Percentiles rank a stretch among this genome's conserved stretches.
phyloP scores from a whole-genome alignment of 2,888 invertebrate species.

The Drosophila kuntzei region DNA sequence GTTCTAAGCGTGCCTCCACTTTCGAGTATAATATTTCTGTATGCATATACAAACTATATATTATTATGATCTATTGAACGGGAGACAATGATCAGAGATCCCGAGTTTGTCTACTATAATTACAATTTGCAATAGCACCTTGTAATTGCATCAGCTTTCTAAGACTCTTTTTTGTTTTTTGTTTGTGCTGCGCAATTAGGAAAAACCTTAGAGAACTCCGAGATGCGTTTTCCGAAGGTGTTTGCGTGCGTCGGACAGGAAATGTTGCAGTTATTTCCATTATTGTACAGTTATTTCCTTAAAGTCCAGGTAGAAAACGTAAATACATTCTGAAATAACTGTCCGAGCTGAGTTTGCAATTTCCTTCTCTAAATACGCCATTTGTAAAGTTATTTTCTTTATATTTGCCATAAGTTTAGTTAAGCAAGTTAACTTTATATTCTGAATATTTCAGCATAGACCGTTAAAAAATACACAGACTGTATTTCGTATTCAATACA shows the following conservation, averaged over 20 bases:
- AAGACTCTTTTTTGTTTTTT: constrained; percentile 1
- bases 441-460: constrained; percentile 3
- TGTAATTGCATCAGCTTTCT: constrained; percentile 67
- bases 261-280: background rate
- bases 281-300: constrained; percentile 3
- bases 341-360: too few relatives aligned
- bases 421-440: background rate
- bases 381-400: background rate
- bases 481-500: too few relatives aligned
- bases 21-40: constrained; percentile 9
- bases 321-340: too few relatives aligned
- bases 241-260: constrained; percentile 2
- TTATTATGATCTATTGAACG: constrained; percentile 25
- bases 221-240: constrained; percentile 1
- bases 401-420: background rate
- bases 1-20: constrained; percentile 24
- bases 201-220: constrained; percentile 54
- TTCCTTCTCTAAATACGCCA: too few relatives aligned
- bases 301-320: background rate
- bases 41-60: background rate
- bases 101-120: constrained; percentile 1
- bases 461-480: too few relatives aligned
- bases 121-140: constrained; percentile 51
- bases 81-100: constrained; percentile 7
- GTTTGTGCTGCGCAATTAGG: constrained; percentile 62